These are phyloP conservation scores for Pharmacophagus antenor DNA, from an alignment of 2,888 invertebrate genomes.

Conservation along the genomic window DNA sequence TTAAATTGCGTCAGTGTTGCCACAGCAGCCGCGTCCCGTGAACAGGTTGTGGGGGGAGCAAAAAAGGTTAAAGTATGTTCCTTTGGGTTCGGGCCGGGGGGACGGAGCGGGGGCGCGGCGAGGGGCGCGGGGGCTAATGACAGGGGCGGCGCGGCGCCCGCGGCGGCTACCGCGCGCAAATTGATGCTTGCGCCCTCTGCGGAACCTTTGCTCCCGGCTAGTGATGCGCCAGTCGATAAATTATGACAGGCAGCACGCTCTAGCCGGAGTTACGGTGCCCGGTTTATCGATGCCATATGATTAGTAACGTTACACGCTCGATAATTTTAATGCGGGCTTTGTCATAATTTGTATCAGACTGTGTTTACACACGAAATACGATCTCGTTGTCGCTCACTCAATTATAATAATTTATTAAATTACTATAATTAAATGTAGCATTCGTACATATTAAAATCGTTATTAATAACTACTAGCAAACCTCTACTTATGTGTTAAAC, in stretches of 20 bases:
- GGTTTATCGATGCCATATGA: conserved; percentile 25
- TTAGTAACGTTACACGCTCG: conserved; percentile 7
- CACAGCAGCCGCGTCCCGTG: conserved; percentile 68
- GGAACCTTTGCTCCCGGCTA: conserved; percentile 79
- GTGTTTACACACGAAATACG: background rate
- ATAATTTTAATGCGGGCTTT: conserved; percentile 8
- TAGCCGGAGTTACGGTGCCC: conserved; percentile 34
- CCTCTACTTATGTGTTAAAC: too few species aligned
- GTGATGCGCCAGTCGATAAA: conserved; percentile 74
- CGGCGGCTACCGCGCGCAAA: conserved; percentile 79
- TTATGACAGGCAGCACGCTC: conserved; percentile 62
- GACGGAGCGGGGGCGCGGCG: conserved; percentile 35
- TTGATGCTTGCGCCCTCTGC: conserved; percentile 77
- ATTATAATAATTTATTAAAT: background rate
- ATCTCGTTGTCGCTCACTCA: background rate
- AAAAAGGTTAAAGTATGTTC: conserved; percentile 79
- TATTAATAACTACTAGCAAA: too few species aligned
- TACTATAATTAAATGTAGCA: background rate
- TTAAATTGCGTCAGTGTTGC: conserved; percentile 68
- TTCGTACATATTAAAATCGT: too few species aligned
- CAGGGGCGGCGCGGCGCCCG: conserved; percentile 79
- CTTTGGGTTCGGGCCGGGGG: conserved; percentile 40
- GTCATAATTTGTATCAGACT: too few species aligned
- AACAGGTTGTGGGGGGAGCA: conserved; percentile 78
- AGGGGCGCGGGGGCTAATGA: conserved; percentile 65